Percentiles rank a stretch among this genome's conserved stretches.
Evolutionary conservation across 2,888 invertebrate genomes (phyloP).

Genomic region (Aquatica leii): DNA sequence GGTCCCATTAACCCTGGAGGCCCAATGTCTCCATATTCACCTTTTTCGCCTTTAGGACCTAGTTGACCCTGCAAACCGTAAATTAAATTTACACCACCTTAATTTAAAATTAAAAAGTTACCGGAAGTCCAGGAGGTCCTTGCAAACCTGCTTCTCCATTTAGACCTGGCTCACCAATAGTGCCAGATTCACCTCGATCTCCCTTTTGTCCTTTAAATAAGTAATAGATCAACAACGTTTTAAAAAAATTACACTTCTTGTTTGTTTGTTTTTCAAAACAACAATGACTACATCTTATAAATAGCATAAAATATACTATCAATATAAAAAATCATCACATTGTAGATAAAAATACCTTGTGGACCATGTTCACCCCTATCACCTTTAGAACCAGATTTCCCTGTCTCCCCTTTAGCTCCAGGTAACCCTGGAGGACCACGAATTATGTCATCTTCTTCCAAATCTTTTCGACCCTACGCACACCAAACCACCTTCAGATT

Average conservation of each 20-base stretch:
- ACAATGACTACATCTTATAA: not conserved
- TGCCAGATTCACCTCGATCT: constrained; percentile 77
- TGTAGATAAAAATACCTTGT: constrained; percentile 59
- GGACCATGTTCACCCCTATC: constrained; percentile 62
- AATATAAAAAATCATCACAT: not conserved
- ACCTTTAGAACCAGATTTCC: constrained; percentile 63
- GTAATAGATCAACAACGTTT: too few species aligned
- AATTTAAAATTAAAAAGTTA: constrained; percentile 57
- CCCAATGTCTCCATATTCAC: constrained; percentile 90
- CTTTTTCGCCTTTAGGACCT: constrained; percentile 88
- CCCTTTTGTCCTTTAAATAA: constrained; percentile 73
- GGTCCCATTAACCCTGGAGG: constrained; percentile 95
- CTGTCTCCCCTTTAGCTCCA: constrained; percentile 67
- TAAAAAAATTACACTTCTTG: not conserved
- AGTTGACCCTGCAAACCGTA: constrained; percentile 70
- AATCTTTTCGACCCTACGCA: constrained; percentile 64
- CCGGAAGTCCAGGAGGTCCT: constrained; percentile 86
- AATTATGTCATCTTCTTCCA: constrained; percentile 65
- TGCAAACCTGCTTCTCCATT: constrained; percentile 85
- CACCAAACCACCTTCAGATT: constrained; percentile 57
- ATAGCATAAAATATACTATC: not conserved
- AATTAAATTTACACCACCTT: not conserved
- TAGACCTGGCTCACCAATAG: constrained; percentile 76
- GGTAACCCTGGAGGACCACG: constrained; percentile 73
- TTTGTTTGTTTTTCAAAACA: not conserved